Percentiles rank a stretch among this genome's conserved stretches.
Conservation (phyloP, 2,797 vertebrate genomes). For the Trachurus trachurus region DNA sequence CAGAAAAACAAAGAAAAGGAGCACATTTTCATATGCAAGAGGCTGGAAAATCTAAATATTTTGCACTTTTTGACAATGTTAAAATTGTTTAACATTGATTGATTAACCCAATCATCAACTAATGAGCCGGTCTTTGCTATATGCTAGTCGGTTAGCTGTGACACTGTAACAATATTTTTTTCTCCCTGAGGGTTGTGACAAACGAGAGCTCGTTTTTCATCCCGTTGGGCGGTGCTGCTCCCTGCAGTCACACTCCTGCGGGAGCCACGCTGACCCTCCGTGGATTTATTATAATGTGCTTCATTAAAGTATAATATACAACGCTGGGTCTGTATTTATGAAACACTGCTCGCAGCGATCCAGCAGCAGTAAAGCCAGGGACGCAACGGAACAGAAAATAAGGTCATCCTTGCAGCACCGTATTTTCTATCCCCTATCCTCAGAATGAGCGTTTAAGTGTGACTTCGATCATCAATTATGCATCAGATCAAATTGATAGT, state of each 20-base stretch:
- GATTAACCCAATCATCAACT: no score
- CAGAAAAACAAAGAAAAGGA: no score
- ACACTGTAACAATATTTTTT: not conserved
- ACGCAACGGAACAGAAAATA: not conserved
- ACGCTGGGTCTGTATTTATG: not conserved
- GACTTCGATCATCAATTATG: not conserved
- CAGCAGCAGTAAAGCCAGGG: not conserved
- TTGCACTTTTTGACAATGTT: no score
- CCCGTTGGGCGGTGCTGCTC: not conserved
- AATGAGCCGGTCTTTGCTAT: no score
- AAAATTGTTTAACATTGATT: no score
- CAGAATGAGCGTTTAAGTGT: not conserved
- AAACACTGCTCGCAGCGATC: not conserved
- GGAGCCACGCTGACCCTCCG: not conserved
- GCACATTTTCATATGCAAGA: no score
- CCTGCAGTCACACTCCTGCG: not conserved
- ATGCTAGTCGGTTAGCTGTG: not conserved
- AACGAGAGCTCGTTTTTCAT: not conserved
- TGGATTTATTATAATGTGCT: not conserved
- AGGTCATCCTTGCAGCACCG: not conserved
- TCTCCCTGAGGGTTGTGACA: not conserved
- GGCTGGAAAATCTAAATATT: no score
- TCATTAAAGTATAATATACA: not conserved
- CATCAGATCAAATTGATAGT: not conserved
- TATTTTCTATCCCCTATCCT: not conserved